Evolutionary conservation across 2,797 vertebrate species (phyloP).

Genomic region (Squalus acanthias): DNA sequence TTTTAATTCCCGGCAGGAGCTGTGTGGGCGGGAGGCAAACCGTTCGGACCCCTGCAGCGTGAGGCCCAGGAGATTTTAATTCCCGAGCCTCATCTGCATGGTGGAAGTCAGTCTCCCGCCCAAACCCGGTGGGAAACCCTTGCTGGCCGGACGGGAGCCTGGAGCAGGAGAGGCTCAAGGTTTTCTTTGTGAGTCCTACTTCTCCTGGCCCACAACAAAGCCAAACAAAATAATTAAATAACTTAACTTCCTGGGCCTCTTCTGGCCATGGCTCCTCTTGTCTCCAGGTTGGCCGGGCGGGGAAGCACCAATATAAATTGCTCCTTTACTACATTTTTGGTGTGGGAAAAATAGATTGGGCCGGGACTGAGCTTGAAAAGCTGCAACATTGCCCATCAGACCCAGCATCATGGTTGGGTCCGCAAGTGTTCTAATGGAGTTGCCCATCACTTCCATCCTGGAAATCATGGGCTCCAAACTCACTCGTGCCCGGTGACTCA

Average conservation of each 20-base stretch:
- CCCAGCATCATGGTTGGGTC: no score
- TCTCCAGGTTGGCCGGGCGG: no score
- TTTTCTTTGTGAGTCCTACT: background rate
- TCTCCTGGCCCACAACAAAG: background rate
- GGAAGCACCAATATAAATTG: background rate
- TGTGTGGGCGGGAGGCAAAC: background rate
- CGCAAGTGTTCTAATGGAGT: no score
- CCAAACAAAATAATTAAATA: background rate
- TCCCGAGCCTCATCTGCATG: no score
- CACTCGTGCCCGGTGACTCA: no score
- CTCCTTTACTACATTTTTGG: background rate
- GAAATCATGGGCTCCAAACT: no score
- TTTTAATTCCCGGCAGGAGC: background rate
- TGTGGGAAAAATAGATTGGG: background rate
- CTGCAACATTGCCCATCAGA: no score
- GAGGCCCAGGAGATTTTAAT: background rate
- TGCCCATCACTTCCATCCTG: no score
- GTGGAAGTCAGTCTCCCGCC: background rate
- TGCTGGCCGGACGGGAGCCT: background rate
- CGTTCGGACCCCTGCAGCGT: background rate
- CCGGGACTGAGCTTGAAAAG: background rate
- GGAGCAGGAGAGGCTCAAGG: background rate
- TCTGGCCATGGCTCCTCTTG: background rate
- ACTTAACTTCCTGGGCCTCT: background rate
- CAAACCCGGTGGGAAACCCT: background rate